Evolutionary conservation across 2,113 vertebrate species (phyloP).

Genomic region (Sylvia atricapilla): DNA sequence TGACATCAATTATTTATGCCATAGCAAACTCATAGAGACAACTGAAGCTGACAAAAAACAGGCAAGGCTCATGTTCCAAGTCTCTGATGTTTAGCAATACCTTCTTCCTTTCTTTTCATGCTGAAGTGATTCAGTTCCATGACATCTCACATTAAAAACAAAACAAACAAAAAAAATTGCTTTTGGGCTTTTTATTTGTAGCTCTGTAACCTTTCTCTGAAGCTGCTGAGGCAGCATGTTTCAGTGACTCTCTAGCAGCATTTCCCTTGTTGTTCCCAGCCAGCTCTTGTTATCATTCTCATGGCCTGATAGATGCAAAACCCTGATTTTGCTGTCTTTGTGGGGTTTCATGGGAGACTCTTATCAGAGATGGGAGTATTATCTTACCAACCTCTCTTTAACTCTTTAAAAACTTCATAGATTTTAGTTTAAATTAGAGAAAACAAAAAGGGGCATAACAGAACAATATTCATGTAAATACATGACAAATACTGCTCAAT

Average conservation of each 20-base stretch:
- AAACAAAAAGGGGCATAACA: neutral
- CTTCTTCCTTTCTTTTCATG: neutral
- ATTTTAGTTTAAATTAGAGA: neutral
- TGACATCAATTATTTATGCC: neutral
- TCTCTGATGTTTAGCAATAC: neutral
- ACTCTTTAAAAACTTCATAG: neutral
- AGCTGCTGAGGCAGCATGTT: neutral
- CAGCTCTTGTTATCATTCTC: neutral
- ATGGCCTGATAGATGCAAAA: neutral
- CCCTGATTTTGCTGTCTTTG: accelerated
- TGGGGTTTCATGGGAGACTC: neutral
- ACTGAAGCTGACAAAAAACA: neutral
- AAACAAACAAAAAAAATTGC: neutral
- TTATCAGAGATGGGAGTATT: neutral
- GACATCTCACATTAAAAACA: neutral
- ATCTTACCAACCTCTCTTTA: neutral
- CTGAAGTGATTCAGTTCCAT: neutral
- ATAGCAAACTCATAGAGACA: neutral
- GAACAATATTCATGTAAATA: neutral
- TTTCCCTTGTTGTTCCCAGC: neutral
- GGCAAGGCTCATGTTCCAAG: neutral
- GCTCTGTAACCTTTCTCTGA: neutral
- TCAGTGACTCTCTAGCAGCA: neutral
- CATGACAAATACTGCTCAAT: neutral
- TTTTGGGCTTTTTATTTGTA: neutral